A percentile compares a stretch with the other conserved stretches of the same genome.
Evolutionary conservation across 1,140 invertebrate species (phyloP).

Genomic region (Hydropsyche tenuis): DNA sequence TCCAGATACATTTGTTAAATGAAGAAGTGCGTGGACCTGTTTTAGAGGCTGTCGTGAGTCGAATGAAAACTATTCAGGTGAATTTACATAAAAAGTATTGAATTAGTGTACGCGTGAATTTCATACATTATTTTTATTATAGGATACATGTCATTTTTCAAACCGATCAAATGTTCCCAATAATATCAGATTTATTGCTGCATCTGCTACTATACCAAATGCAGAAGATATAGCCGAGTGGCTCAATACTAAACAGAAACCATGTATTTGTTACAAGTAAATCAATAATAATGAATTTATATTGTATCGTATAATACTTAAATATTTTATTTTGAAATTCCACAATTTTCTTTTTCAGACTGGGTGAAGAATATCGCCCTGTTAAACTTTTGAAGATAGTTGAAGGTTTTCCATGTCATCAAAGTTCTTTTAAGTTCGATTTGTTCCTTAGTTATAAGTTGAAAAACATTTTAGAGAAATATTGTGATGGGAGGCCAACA

Average conservation of each 20-base stretch:
- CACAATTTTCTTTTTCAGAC: slow-evolving; percentile 60
- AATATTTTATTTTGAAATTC: slow-evolving; percentile 9
- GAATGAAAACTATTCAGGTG: slow-evolving; percentile 72
- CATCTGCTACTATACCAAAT: slow-evolving; percentile 82
- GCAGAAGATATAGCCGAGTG: slow-evolving; percentile 77
- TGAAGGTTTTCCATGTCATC: slow-evolving; percentile 68
- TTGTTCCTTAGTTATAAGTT: slow-evolving; percentile 78
- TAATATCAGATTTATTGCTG: slow-evolving; percentile 74
- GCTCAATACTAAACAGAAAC: slow-evolving; percentile 62
- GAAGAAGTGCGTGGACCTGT: slow-evolving; percentile 75
- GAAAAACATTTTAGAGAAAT: slow-evolving; percentile 70
- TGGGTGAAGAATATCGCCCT: slow-evolving; percentile 74
- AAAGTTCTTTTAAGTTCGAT: slow-evolving; percentile 77
- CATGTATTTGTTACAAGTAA: slow-evolving; percentile 63
- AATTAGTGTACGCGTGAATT: not conserved
- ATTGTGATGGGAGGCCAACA: slow-evolving; percentile 76
- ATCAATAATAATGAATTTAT: slow-evolving; percentile 29
- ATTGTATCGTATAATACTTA: not conserved
- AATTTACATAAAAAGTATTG: not conserved
- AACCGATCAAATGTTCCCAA: slow-evolving; percentile 8
- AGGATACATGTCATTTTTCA: slow-evolving; percentile 34
- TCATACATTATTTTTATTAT: slow-evolving; percentile 1
- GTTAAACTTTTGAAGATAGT: slow-evolving; percentile 77
- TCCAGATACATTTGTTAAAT: slow-evolving; percentile 71
- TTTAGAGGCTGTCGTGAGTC: slow-evolving; percentile 79